Evolutionary conservation across 2,113 vertebrate genomes (phyloP), one percentile per base, ranked within the genome.

Genomic region (Nansenia antarctica): DNA sequence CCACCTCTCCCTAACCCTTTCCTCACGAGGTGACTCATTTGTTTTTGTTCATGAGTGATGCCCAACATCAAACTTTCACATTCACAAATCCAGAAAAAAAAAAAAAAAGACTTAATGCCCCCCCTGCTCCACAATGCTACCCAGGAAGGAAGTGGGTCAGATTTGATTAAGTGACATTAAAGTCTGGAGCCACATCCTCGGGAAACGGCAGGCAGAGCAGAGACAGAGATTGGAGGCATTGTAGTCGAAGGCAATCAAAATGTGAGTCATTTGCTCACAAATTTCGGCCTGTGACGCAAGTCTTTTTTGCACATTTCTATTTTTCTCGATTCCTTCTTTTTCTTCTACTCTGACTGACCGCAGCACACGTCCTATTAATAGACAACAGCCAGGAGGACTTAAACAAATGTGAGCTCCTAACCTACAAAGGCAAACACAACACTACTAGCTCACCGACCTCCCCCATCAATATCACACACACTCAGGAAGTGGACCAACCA

Each of bases 91-190:
- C 26, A 65, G 47, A 60, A 34, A 35, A 26, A 55, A 12, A 26
- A 55, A 12, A 35, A 31, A 11, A 45, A 57, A 65, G 22, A n/a
- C 18, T 18, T 35, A 61, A 63, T 55, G 20, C 24, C 8, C 42
- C n/a, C 54, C 53, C 26, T 8, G 30, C 45, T 57, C 61, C 69
- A 61, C 74, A 74, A 77, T 27, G 26, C 67, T 8, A 35, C 72
- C 58, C 27, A 35, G 1, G 62, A 15, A 32, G 58, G 47, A 93
- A 87, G 77, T 92, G 78, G 91, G 90, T 91, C 90, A 89, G 58
- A 85, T 90, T 85, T 89, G 88, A 92, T 89, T 85, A 88, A 86
- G 81, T 64, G 63, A 58, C 70, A 81, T 83, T 87, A 60, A 85
- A 81, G 79, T 78, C 65, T 72, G 67, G 68, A 79, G 61, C 70